Base-by-base conservation (phyloP, 2,888 invertebrate species). In the Trachelus iudaicus region DNA sequence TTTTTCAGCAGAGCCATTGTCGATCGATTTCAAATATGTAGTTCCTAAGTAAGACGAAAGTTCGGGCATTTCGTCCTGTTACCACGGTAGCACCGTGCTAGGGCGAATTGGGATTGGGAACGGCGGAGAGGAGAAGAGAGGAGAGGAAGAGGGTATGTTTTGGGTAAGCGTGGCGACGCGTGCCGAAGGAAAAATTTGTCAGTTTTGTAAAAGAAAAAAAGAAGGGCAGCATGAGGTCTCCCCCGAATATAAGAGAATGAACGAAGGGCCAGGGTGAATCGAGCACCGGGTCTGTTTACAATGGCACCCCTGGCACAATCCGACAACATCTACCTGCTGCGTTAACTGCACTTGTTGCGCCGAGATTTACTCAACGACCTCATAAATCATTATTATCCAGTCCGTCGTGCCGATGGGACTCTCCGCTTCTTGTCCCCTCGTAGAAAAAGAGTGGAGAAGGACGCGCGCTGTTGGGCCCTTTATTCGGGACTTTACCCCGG, bases 241-340 rank as follows among this genome's bases (percentile, higher is more conserved):
- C 12, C 37, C 13, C 4, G 23, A 23, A 23, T 23, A 56, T 9
- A 56, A 56, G 56, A 15, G 23, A 23, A 56, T 23, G 9, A 56
- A 56, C 23, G 9, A 23, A 56, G 9, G 56, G 56, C 33, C 75
- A 69, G 75, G 68, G 15, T 11, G 56, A 71, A 69, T 75, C 75
- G 56, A 74, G 75, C 40, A 69, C 37, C n/a, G 75, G 34, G 75
- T 69, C 75, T 77, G 71, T 75, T 75, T 75, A 77, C 77, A 69
- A 77, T 75, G 34, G 34, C 30, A 56, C 75, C 74, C 77, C 75
- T 77, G 74, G 37, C 37, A 11, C 76, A 2, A 56, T 56, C 56
- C 56, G 69, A 34, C 77, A 86, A 83, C 81, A 83, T 85, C 79
- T 85, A 87, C 85, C 85, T 85, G 86, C 81, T 81, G 83, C 74